Evolutionary conservation across 2,797 vertebrate species (phyloP), one percentile per base, ranked within the genome.

Genomic region (Acanthopagrus latus): DNA sequence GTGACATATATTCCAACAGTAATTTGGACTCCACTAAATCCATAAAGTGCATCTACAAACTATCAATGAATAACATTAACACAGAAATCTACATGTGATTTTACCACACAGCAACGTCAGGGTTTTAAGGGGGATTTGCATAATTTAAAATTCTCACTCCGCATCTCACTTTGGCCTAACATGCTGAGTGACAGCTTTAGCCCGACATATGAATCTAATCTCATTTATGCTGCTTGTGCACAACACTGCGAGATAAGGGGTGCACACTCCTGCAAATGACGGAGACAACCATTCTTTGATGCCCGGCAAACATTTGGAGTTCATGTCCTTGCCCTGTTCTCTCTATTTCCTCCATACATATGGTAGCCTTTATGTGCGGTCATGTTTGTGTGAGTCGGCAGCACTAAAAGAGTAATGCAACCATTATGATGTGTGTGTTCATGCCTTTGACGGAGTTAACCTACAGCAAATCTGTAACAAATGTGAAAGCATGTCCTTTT

Each of bases 61-160:
- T 52, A 16, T 66, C 47, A 43, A 67, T 83, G 80, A 90, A 86
- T 73, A 76, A 81, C 54, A 84, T 81, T 82, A 81, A 72, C 67
- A 72, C 33, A 58, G 25, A 76, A 80, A 86, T 76, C 54, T 10
- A 63, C 84, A 88, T 60, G n/a, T 57, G 71, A 73, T 91, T 86
- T 88, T 38, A 54, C 71, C 54, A 41, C 74, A 64, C 69, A 60
- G 67, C 78, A 66, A 76, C 58, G 46, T 72, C 18, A 58, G 58
- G 56, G 62, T 76, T 90, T 91, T 71, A 78, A 73, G 73, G 21
- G 17, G 80, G 86, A 93, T 94, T 93, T 93, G 80, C 87, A 89
- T 89, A 83, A 78, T 80, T 90, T 87, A 88, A 81, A 44, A 81
- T 75, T 80, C 69, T 76, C 44, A 5, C 71, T 86, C 78, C 71